Evolutionary conservation across 2,888 invertebrate genomes (phyloP).

Genomic region (Antheraea yamamai): DNA sequence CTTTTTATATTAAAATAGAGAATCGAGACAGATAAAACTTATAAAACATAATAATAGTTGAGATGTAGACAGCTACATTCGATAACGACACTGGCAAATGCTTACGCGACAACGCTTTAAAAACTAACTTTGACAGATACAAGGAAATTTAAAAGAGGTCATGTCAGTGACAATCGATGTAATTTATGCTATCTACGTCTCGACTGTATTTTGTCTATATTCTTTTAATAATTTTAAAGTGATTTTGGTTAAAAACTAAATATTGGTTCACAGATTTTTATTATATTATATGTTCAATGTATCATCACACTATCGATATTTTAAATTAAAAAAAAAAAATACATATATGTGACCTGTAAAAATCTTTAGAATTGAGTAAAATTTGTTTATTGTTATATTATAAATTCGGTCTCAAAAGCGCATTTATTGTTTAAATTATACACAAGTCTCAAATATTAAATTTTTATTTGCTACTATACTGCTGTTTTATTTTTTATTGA

Average conservation of each 20-base stretch:
- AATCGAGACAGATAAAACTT: neutral
- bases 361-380: neutral
- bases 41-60: neutral
- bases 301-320: no score
- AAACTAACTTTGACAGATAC: neutral
- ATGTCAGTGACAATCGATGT: neutral
- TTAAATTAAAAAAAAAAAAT: no score
- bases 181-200: neutral
- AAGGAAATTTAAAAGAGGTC: neutral
- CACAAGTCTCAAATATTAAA: conserved; percentile 15
- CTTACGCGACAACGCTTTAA: neutral
- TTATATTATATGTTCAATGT: neutral
- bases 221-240: neutral
- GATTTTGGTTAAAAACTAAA: neutral
- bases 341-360: no score
- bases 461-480: conserved; percentile 18
- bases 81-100: neutral
- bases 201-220: neutral
- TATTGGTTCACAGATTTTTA: neutral
- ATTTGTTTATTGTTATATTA: neutral
- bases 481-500: conserved; percentile 6
- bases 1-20: neutral
- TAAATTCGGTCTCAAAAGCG: conserved; percentile 43
- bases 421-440: conserved; percentile 36
- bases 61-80: neutral